Conservation (phyloP, 2,888 invertebrate species). For the Eucera pruinosa region DNA sequence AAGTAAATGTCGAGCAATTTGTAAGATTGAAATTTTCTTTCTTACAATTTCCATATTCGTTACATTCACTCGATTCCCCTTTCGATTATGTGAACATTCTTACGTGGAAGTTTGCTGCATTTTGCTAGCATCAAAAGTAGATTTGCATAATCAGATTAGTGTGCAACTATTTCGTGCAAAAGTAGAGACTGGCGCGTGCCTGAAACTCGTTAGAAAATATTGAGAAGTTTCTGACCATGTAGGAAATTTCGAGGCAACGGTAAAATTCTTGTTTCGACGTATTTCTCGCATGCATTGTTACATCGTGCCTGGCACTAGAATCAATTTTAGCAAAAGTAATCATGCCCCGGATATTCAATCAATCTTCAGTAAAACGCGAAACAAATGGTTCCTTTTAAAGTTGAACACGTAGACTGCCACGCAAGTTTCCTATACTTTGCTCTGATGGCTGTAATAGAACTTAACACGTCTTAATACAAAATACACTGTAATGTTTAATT, state of each 20-base stretch:
- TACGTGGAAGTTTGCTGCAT: background rate
- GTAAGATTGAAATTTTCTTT: background rate
- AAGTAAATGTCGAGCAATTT: slow-evolving; percentile 20
- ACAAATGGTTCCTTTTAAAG: too few relatives aligned
- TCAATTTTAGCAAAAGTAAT: slow-evolving; percentile 20
- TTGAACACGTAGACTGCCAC: too few relatives aligned
- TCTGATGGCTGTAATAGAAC: too few relatives aligned
- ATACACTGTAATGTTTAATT: too few relatives aligned
- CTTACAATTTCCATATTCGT: background rate
- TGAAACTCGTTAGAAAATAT: slow-evolving; percentile 29
- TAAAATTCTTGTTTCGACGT: slow-evolving; percentile 9
- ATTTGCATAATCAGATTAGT: background rate
- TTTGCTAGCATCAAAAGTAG: background rate
- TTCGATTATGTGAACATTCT: background rate
- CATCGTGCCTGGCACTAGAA: slow-evolving; percentile 27
- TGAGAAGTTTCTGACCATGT: slow-evolving; percentile 32
- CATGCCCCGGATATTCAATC: background rate
- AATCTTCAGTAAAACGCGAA: background rate
- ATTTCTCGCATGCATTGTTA: slow-evolving; percentile 7
- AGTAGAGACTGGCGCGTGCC: slow-evolving; percentile 11
- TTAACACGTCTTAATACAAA: too few relatives aligned
- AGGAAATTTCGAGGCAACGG: slow-evolving; percentile 6
- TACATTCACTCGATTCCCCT: background rate
- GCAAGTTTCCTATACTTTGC: too few relatives aligned
- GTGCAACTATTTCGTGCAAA: slow-evolving; percentile 2